Evolutionary conservation across 64 coral and sea anemone genomes (phyloP).

Genomic region (Stichodactyla mertensii): DNA sequence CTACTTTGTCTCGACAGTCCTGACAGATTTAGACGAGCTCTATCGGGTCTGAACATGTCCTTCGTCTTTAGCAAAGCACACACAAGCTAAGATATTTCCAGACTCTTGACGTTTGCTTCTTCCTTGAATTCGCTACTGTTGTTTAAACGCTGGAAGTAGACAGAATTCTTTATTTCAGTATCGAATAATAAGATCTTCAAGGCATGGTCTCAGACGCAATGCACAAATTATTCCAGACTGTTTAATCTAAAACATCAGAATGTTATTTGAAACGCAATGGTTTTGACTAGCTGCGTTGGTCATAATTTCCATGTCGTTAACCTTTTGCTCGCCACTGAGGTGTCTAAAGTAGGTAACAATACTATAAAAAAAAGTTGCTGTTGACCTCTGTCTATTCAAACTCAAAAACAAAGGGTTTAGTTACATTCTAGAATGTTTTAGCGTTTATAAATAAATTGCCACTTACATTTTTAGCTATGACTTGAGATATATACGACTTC

Average conservation of each 20-base stretch:
- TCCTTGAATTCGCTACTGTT: neutral
- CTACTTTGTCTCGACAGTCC: constrained; percentile 44
- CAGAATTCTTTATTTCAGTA: neutral
- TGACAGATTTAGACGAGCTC: neutral
- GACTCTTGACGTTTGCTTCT: neutral
- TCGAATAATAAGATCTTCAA: neutral
- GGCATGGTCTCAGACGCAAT: neutral
- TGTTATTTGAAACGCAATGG: neutral
- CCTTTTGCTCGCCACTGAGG: no score
- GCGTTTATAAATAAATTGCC: no score
- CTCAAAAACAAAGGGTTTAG: no score
- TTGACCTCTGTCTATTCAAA: no score
- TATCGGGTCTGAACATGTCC: neutral
- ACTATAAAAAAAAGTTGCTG: no score
- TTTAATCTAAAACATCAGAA: neutral
- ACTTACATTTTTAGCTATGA: no score
- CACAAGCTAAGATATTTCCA: neutral
- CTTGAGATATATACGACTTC: no score
- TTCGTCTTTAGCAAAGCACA: neutral
- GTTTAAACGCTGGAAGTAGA: neutral
- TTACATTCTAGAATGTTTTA: no score
- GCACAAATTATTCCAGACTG: neutral
- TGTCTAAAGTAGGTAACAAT: no score
- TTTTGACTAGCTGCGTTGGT: no score
- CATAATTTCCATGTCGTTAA: no score